Percentiles rank a stretch among this genome's conserved stretches.
Evolutionary conservation across 2,113 vertebrate species (phyloP).

Genomic region (Cricetomys ansorgei): DNA sequence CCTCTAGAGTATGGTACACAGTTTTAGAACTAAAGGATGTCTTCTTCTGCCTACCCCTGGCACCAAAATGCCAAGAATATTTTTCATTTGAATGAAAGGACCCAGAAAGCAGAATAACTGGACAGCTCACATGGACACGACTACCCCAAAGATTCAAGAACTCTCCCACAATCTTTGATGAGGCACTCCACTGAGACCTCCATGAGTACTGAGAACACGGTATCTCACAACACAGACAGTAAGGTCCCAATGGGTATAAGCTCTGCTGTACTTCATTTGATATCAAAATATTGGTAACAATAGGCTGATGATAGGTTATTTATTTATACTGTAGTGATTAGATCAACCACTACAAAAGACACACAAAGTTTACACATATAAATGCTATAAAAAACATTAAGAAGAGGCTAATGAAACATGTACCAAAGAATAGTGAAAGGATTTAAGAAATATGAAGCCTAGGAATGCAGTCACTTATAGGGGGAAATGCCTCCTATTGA

Average conservation of each 20-base stretch:
- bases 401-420: neutral
- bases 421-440: neutral
- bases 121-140: neutral
- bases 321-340: neutral
- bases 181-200: neutral
- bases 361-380: neutral
- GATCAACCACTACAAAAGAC: neutral
- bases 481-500: too few species aligned
- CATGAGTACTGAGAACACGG: fast-evolving
- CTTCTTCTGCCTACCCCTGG: neutral
- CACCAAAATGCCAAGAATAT: neutral
- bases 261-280: neutral
- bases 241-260: neutral
- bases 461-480: too few species aligned
- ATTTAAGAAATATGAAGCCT: too few species aligned
- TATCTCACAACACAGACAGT: neutral
- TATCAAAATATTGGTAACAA: neutral
- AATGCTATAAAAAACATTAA: neutral
- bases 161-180: neutral
- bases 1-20: neutral
- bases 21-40: too few species aligned
- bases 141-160: neutral
- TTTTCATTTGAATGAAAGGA: neutral
- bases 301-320: neutral
- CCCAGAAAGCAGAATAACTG: fast-evolving